Percentiles rank a stretch among this genome's conserved stretches.
phyloP scores from a whole-genome alignment of 2,113 vertebrate genomes.

The Lampris megalopsis region DNA sequence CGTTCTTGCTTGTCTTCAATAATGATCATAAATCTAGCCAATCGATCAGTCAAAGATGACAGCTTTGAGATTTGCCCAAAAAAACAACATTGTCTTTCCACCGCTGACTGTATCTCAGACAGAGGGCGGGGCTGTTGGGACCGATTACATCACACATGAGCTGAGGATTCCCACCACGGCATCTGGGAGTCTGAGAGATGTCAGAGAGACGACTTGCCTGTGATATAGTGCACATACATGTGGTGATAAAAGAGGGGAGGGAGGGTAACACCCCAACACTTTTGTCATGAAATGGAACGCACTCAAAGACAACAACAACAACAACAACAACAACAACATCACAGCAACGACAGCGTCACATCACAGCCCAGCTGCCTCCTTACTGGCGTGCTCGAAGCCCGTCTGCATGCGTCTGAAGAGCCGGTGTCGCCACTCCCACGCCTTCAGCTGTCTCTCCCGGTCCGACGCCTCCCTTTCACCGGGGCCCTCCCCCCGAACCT shows the following conservation, averaged over 20 bases:
- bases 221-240: conserved; percentile 37
- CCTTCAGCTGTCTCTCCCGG: conserved; percentile 88
- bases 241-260: conserved; percentile 33
- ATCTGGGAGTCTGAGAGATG: not conserved
- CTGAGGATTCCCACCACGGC: conserved; percentile 8
- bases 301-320: conserved; percentile 1
- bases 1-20: too few relatives aligned
- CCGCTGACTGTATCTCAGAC: too few relatives aligned
- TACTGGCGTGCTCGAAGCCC: conserved; percentile 91
- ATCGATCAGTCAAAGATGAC: too few relatives aligned
- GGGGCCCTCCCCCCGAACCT: conserved; percentile 84
- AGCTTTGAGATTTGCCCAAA: too few relatives aligned
- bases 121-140: too few relatives aligned
- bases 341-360: not conserved
- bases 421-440: conserved; percentile 91
- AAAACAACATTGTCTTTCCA: too few relatives aligned
- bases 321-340: conserved; percentile 30
- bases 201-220: conserved; percentile 18
- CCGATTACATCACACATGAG: conserved; percentile 2
- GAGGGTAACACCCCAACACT: too few relatives aligned
- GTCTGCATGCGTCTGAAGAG: conserved; percentile 93
- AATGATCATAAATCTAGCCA: too few relatives aligned
- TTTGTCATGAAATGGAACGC: too few relatives aligned
- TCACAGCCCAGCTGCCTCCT: conserved; percentile 61
- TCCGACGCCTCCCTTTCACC: conserved; percentile 80